phyloP scores from a whole-genome alignment of 2,888 invertebrate genomes.

The Agrotis puta region DNA sequence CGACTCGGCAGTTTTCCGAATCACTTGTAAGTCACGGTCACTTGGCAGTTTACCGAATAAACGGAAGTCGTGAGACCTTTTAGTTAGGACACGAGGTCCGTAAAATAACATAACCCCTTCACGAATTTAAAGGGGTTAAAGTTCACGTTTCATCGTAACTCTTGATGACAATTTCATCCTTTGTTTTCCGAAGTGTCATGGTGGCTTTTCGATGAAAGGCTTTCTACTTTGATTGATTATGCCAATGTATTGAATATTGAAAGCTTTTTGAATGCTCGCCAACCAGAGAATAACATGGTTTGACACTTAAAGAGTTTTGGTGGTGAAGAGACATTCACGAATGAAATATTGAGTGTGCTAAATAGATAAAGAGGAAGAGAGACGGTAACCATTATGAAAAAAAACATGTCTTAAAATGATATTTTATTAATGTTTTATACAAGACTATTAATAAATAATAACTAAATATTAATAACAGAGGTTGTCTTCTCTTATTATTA shows the following conservation, averaged over 20 bases:
- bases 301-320: conserved; percentile 60
- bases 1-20: neutral
- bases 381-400: too few relatives aligned
- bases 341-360: neutral
- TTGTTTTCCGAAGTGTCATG: conserved; percentile 48
- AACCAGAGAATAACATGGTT: conserved; percentile 57
- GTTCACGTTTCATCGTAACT: conserved; percentile 4
- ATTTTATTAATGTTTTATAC: too few relatives aligned
- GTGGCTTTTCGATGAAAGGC: conserved; percentile 30
- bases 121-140: neutral
- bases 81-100: neutral
- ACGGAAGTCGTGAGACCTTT: neutral
- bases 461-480: too few relatives aligned
- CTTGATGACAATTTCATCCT: conserved; percentile 41
- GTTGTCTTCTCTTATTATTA: too few relatives aligned
- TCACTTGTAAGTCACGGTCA: too few relatives aligned
- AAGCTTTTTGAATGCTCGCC: conserved; percentile 56
- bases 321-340: conserved; percentile 1
- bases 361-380: neutral
- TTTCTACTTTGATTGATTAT: conserved; percentile 70
- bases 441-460: too few relatives aligned
- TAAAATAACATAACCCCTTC: neutral
- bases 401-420: too few relatives aligned
- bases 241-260: conserved; percentile 63
- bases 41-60: neutral